A percentile compares a stretch with the other conserved stretches of the same genome.
These are phyloP conservation scores for Sebastes dallii DNA, from an alignment of 2,797 vertebrate species.

Conservation along the genomic window DNA sequence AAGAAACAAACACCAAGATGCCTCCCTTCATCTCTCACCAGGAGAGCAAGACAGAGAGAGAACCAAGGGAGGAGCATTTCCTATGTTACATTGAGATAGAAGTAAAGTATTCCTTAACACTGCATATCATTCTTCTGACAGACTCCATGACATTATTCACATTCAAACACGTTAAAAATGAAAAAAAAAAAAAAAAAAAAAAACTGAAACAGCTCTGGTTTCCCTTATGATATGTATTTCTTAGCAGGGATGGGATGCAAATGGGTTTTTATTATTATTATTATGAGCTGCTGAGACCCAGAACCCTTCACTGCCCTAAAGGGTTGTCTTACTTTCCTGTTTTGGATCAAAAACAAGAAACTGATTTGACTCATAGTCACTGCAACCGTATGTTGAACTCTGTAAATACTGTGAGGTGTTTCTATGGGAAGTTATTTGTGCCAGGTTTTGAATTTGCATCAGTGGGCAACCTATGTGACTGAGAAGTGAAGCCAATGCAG, in stretches of 20 bases:
- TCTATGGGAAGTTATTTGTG: background rate
- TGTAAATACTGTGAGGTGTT: background rate
- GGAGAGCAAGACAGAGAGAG: constrained; percentile 62
- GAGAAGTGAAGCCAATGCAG: too few relatives aligned
- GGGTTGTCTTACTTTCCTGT: background rate
- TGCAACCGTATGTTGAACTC: background rate
- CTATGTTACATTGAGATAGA: constrained; percentile 53
- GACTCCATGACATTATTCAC: constrained; percentile 62
- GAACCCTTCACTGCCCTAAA: constrained; percentile 34
- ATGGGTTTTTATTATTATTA: constrained; percentile 19
- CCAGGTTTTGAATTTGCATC: background rate
- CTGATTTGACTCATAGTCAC: background rate
- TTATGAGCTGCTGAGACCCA: constrained; percentile 36
- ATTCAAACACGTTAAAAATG: constrained; percentile 64
- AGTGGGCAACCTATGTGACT: too few relatives aligned
- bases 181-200: background rate
- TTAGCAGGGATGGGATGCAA: constrained; percentile 43
- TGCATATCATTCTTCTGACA: constrained; percentile 69
- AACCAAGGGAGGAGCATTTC: constrained; percentile 28
- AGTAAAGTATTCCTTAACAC: constrained; percentile 61
- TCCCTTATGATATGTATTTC: constrained; percentile 75
- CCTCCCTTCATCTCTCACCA: constrained; percentile 62
- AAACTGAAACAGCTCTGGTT: constrained; percentile 52
- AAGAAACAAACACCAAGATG: constrained; percentile 9
- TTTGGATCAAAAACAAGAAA: background rate